Evolutionary conservation across 2,113 vertebrate species (phyloP), one percentile per base, ranked within the genome.

Genomic region (Xiphophorus hellerii): DNA sequence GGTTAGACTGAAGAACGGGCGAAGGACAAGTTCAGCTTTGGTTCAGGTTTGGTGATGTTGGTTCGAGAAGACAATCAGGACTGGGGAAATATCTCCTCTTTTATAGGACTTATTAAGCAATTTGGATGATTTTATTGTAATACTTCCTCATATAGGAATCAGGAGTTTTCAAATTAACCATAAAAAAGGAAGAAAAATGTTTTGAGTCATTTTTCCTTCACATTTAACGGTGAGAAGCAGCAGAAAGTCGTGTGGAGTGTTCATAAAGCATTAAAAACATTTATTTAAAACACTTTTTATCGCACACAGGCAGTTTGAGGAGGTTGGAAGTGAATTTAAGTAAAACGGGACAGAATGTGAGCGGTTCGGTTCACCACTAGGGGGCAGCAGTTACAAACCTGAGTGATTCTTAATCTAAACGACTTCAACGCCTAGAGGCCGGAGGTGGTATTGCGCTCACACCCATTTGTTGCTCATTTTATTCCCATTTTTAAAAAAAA

Each of bases 1-100:
- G 63, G 78, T 62, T 15, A 76, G 87, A 88, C 80, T 81, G 81
- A 85, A 71, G 70, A 78, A 44, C 76, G 33, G 65, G 71, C 68
- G 69, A 17, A 48, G 67, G 42, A 33, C 60, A 48, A 54, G 76
- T 17, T 22, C 31, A 64, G 7, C 3, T 35, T 22, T 65, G 62
- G 28, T 29, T 29, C 61, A 63, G 62, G 61, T 15, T 62, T 29
- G 44, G 44, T 48, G 44, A 5, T 20, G 17, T n/a, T 27, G 14
- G 65, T 11, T 66, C 35, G 2, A 66, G 63, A 65, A 65, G 63
- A 65, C 17, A 31, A 65, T 60, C 22, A 11, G 31, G 63, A 33
- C 10, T 58, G 51, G 9, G 11, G 25, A 58, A n/a, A 58, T n/a
- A 58, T 58, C n/a, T 54, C 48, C 17, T 22, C 14, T 58, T 25